Conservation (phyloP, 2,113 vertebrate genomes). For the Lepus timidus region DNA sequence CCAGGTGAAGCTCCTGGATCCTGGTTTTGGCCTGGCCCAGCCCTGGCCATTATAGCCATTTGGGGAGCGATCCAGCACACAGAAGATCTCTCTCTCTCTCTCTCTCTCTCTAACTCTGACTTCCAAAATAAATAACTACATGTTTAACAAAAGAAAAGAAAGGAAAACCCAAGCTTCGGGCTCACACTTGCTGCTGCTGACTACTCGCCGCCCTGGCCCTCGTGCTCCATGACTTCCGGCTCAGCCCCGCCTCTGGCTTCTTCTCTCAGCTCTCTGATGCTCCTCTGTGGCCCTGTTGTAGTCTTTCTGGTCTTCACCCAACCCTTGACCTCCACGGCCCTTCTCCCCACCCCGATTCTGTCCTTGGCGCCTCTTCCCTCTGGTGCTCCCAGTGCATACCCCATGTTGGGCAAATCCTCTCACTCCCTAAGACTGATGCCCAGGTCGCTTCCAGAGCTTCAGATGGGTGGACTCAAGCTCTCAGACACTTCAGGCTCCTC, state of each 20-base stretch:
- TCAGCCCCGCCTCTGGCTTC: no score
- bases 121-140: no score
- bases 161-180: no score
- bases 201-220: neutral
- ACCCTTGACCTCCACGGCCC: neutral
- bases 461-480: neutral
- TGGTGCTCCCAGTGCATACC: neutral
- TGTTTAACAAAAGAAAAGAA: no score
- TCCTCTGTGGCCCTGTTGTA: neutral
- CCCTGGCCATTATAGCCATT: no score
- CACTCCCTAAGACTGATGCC: neutral
- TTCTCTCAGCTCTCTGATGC: neutral
- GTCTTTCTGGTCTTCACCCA: neutral
- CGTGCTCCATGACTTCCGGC: neutral
- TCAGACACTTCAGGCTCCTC: neutral
- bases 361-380: no score
- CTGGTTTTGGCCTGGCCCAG: no score
- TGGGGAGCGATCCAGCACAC: no score
- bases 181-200: neutral
- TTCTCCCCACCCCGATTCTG: neutral
- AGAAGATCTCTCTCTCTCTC: no score
- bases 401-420: neutral
- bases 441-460: neutral
- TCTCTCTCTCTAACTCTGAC: no score
- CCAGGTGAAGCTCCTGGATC: no score